These are phyloP conservation scores for Eufriesea mexicana DNA, from an alignment of 1,140 invertebrate genomes.

Conservation along the genomic window DNA sequence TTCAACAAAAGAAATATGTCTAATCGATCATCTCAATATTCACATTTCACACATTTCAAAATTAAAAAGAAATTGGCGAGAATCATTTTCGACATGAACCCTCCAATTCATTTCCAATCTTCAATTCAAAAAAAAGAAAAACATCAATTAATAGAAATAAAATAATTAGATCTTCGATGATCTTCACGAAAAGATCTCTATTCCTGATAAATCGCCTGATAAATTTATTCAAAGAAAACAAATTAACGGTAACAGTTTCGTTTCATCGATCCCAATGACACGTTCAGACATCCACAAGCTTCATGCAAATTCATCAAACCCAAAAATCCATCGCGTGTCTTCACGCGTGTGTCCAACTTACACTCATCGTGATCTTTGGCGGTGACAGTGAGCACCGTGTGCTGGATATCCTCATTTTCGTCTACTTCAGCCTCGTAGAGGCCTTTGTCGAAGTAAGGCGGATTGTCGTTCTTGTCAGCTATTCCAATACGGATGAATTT, in stretches of 20 bases:
- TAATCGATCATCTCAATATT: too few species aligned
- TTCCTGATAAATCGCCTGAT: not conserved
- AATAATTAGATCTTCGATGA: too few species aligned
- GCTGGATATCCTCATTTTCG: constrained; percentile 98
- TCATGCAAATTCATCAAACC: too few species aligned
- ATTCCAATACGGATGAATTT: constrained; percentile 96
- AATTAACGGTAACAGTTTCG: too few species aligned
- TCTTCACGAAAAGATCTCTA: not conserved
- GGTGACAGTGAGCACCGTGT: constrained; percentile 97
- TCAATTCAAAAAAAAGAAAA: too few species aligned
- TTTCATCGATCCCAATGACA: not conserved
- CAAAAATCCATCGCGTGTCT: not conserved
- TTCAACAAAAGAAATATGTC: too few species aligned
- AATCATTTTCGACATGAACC: too few species aligned
- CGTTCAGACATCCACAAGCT: too few species aligned
- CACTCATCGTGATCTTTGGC: constrained; percentile 99
- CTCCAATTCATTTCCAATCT: too few species aligned
- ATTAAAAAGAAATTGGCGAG: too few species aligned
- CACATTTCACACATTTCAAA: too few species aligned
- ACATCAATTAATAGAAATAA: too few species aligned
- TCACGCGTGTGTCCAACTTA: constrained; percentile 84
- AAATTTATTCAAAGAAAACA: not conserved
- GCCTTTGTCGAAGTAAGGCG: constrained; percentile 97
- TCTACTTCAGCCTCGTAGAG: constrained; percentile 98
- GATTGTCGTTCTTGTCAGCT: constrained; percentile 98